Percentiles rank a stretch among this genome's conserved stretches.
Evolutionary conservation across 2,797 vertebrate genomes (phyloP).

Genomic region (Pseudochromis fuscus): DNA sequence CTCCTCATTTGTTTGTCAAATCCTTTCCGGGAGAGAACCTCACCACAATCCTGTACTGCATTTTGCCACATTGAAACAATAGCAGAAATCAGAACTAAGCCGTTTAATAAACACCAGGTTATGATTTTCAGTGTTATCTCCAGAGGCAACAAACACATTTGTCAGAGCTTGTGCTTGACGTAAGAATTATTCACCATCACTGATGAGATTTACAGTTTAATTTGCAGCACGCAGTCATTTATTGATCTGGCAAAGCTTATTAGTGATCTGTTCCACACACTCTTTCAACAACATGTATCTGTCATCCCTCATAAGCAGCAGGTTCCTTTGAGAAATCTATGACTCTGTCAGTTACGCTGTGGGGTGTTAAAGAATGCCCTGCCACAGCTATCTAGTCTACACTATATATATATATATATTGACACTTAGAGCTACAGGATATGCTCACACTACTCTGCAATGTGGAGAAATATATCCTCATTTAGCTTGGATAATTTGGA

Average conservation of each 20-base stretch:
- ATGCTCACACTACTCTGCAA: constrained; percentile 29
- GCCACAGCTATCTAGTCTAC: constrained; percentile 68
- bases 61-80: constrained; percentile 13
- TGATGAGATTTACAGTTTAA: constrained; percentile 94
- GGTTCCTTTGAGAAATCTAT: constrained; percentile 90
- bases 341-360: constrained; percentile 88
- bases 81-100: constrained; percentile 3
- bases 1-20: constrained; percentile 10
- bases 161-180: constrained; percentile 87
- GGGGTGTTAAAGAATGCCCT: constrained; percentile 90
- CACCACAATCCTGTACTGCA: not conserved
- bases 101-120: constrained; percentile 15
- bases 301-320: constrained; percentile 88
- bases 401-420: constrained; percentile 63
- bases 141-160: constrained; percentile 76
- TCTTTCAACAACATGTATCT: constrained; percentile 78
- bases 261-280: constrained; percentile 83
- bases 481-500: constrained; percentile 19
- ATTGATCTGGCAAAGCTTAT: constrained; percentile 90
- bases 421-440: constrained; percentile 25
- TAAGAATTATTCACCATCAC: constrained; percentile 92
- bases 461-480: constrained; percentile 32
- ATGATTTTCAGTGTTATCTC: constrained; percentile 32
- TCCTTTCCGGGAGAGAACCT: constrained; percentile 3
- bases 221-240: constrained; percentile 95